Evolutionary conservation across 2,113 vertebrate species (phyloP).

Genomic region (Xenus cinereus): DNA sequence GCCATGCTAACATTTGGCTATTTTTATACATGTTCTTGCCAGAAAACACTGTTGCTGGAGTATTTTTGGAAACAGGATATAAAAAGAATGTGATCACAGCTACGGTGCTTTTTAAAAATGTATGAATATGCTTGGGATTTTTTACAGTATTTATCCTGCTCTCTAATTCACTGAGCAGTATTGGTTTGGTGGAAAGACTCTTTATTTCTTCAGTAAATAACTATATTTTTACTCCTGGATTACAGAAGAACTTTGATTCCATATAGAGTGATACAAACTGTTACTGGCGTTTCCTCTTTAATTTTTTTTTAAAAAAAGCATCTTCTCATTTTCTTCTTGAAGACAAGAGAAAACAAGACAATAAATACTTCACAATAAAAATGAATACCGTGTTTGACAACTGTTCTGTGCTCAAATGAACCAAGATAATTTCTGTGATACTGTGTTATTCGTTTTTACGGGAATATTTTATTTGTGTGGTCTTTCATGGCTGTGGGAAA

Average conservation of each 20-base stretch:
- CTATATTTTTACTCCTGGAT: background rate
- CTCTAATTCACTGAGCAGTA: background rate
- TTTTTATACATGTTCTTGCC: background rate
- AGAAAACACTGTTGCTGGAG: background rate
- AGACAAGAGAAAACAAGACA: slow-evolving; percentile 12
- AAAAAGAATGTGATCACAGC: background rate
- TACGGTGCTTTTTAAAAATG: background rate
- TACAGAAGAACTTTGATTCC: background rate
- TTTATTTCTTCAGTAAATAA: slow-evolving; percentile 4
- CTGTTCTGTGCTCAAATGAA: slow-evolving; percentile 24
- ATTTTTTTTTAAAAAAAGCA: slow-evolving; percentile 22
- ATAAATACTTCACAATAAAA: slow-evolving; percentile 30
- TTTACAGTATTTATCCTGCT: background rate
- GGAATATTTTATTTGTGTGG: slow-evolving; percentile 45
- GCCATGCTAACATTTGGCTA: background rate
- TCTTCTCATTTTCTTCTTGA: slow-evolving; percentile 21
- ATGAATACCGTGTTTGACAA: slow-evolving; percentile 17
- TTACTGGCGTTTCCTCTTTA: slow-evolving; percentile 30
- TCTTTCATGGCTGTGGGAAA: slow-evolving; percentile 33
- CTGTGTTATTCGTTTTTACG: slow-evolving; percentile 7
- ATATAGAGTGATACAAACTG: background rate
- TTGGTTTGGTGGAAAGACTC: background rate
- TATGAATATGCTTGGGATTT: background rate
- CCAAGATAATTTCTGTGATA: slow-evolving; percentile 51
- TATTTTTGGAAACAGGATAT: slow-evolving; percentile 8